Evolutionary conservation across 1,140 invertebrate species (phyloP).

Genomic region (Rhagoletis pomonella): DNA sequence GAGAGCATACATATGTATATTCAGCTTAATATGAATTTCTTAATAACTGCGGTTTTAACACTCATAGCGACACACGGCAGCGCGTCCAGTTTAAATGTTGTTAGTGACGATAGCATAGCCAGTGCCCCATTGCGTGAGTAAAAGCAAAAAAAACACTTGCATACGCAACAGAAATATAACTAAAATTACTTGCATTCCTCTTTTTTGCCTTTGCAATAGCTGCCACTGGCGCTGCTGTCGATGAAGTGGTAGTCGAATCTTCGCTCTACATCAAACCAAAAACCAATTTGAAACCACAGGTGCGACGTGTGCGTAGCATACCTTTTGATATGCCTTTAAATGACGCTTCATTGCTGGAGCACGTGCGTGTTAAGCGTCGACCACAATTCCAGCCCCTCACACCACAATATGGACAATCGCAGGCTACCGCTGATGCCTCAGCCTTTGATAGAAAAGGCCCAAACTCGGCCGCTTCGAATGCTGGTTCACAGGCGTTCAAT

Average conservation of each 20-base stretch:
- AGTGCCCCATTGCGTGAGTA: slow-evolving; percentile 55
- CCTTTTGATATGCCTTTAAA: slow-evolving; percentile 50
- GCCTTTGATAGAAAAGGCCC: slow-evolving; percentile 62
- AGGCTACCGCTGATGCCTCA: slow-evolving; percentile 67
- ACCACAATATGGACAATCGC: slow-evolving; percentile 63
- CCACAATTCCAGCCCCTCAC: slow-evolving; percentile 2
- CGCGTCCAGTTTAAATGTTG: slow-evolving; percentile 49
- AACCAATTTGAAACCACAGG: slow-evolving; percentile 59
- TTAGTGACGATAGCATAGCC: slow-evolving; percentile 54
- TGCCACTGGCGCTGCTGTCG: slow-evolving; percentile 66
- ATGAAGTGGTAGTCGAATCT: slow-evolving; percentile 73
- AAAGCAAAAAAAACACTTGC: neutral
- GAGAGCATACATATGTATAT: neutral
- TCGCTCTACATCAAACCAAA: slow-evolving; percentile 72
- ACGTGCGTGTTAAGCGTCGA: slow-evolving; percentile 67
- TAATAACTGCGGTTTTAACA: neutral
- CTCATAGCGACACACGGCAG: neutral
- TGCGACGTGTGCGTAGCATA: slow-evolving; percentile 51
- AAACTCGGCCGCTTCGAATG: slow-evolving; percentile 65
- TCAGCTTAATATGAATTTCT: slow-evolving; percentile 1
- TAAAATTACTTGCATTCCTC: neutral
- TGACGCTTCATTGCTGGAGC: slow-evolving; percentile 55
- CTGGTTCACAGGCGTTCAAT: slow-evolving; percentile 69
- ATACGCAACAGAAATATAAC: neutral
- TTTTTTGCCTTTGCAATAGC: slow-evolving; percentile 53